Percentiles rank a stretch among this genome's conserved stretches.
phyloP scores from a whole-genome alignment of 1,140 invertebrate genomes.

The fruit fly (Drosophila melanogaster) region Release_6_plus_ISO1_MT NC_004354.4:12055001-12055500 shows the following conservation, averaged over 20 bases:
- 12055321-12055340: too few relatives aligned
- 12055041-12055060: constrained; percentile 18
- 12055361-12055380: too few relatives aligned
- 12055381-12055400: too few relatives aligned
- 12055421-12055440: too few relatives aligned
- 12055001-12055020: constrained; percentile 29
- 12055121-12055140: not conserved
- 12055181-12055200: constrained; percentile 1
- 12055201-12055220: not conserved
- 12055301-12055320: not conserved
- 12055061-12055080: constrained; percentile 1
- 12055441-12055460: too few relatives aligned
- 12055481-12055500: not conserved
- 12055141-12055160: not conserved
- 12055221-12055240: not conserved
- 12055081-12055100: too few relatives aligned
- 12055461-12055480: not conserved
- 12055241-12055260: not conserved
- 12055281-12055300: not conserved
- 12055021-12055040: constrained; percentile 29
- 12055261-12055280: not conserved
- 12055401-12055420: too few relatives aligned
- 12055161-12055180: not conserved
- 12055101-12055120: not conserved
- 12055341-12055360: too few relatives aligned